A percentile compares a stretch with the other conserved stretches of the same genome.
phyloP scores from a whole-genome alignment of 2,888 invertebrate species.

The Schizaphis graminum region DNA sequence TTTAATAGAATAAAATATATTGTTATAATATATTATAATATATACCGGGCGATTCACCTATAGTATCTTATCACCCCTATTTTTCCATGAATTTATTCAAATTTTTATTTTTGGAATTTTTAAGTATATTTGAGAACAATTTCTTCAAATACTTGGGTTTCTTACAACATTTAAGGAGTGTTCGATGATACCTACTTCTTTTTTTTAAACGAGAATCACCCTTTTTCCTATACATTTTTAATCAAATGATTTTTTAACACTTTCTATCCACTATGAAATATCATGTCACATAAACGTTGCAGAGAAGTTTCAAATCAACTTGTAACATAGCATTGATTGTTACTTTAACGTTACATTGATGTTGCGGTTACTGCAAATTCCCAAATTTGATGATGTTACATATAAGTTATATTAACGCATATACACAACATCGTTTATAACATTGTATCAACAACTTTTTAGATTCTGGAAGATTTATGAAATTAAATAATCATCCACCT shows the following conservation, averaged over 20 bases:
- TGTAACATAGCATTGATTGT: too few species aligned
- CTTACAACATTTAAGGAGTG: neutral
- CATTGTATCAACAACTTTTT: neutral
- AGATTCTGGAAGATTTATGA: neutral
- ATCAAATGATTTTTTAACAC: neutral
- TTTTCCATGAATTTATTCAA: neutral
- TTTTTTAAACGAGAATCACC: neutral
- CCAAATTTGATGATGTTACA: too few species aligned
- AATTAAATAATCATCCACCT: neutral
- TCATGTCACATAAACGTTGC: too few species aligned
- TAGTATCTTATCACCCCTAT: neutral
- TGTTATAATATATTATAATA: neutral
- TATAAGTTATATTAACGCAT: too few species aligned
- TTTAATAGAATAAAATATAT: neutral
- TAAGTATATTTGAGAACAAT: neutral
- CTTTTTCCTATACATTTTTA: neutral
- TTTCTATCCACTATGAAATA: too few species aligned
- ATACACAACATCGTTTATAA: too few species aligned
- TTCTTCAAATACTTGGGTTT: neutral
- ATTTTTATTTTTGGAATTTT: neutral
- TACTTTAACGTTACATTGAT: too few species aligned
- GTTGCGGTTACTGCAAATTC: too few species aligned
- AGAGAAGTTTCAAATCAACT: too few species aligned
- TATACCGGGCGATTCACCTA: neutral
- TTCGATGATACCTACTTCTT: neutral